Percentiles rank a stretch among this genome's conserved stretches.
These are phyloP conservation scores for Drosophila willistoni DNA, from an alignment of 1,140 invertebrate genomes.

Conservation along the genomic window DNA sequence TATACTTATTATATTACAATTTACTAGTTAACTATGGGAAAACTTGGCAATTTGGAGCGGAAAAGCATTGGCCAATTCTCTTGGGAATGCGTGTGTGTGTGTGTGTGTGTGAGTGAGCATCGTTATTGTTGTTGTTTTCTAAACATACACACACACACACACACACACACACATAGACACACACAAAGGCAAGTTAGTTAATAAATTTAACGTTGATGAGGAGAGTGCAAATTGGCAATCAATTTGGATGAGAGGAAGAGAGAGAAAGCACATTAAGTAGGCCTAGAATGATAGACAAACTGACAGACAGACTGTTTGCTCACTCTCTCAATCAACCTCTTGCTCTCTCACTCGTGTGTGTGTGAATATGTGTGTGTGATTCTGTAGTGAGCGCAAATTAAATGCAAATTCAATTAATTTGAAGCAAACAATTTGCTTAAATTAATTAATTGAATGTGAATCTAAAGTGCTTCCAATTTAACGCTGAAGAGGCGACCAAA, in stretches of 20 bases:
- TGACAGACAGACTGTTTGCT: conserved; percentile 29
- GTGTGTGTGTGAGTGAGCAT: conserved; percentile 34
- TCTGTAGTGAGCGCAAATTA: conserved; percentile 76
- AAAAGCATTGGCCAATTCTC: conserved; percentile 40
- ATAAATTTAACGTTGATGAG: conserved; percentile 53
- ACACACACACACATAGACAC: background rate
- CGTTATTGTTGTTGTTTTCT: conserved; percentile 29
- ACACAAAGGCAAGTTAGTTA: conserved; percentile 45
- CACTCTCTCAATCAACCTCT: conserved; percentile 8
- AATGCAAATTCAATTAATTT: conserved; percentile 82
- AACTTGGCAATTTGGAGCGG: conserved; percentile 51
- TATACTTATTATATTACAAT: conserved; percentile 15
- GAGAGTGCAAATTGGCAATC: conserved; percentile 57
- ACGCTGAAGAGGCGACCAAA: conserved; percentile 54
- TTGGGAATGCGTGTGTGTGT: conserved; percentile 36
- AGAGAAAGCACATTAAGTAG: conserved; percentile 27
- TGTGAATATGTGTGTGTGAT: conserved; percentile 22
- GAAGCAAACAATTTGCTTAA: conserved; percentile 82
- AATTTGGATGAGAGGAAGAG: conserved; percentile 28
- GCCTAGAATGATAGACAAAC: conserved; percentile 30
- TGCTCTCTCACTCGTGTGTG: conserved; percentile 14
- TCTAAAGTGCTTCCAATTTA: conserved; percentile 80
- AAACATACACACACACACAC: conserved; percentile 19
- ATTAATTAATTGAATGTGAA: conserved; percentile 82
- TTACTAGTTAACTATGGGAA: conserved; percentile 19